These are phyloP conservation scores for Aphelinus atriplicis DNA, from an alignment of 1,140 invertebrate species.

Conservation along the genomic window DNA sequence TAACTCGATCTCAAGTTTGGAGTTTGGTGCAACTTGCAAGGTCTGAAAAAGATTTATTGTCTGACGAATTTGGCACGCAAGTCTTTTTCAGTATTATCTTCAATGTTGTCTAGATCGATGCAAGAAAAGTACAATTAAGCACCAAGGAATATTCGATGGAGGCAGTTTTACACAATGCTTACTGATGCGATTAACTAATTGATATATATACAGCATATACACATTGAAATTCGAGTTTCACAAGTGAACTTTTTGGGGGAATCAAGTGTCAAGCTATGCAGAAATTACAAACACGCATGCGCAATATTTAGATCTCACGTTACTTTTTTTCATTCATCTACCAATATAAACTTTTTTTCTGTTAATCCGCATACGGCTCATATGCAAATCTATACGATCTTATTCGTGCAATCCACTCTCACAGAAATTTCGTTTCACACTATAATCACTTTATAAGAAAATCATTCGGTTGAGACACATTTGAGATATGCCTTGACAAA, in stretches of 20 bases:
- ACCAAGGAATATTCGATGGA: conserved; percentile 45
- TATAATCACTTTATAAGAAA: not conserved
- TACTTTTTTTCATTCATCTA: not conserved
- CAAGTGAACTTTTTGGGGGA: conserved; percentile 18
- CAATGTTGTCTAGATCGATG: not conserved
- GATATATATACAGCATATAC: conserved; percentile 40
- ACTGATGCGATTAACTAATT: conserved; percentile 32
- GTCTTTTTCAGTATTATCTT: conserved; percentile 17
- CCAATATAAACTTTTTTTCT: conserved; percentile 18
- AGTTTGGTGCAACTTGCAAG: not conserved
- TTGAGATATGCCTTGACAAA: conserved; percentile 22
- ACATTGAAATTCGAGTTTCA: conserved; percentile 27
- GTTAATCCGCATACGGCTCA: conserved; percentile 4
- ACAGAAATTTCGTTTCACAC: not conserved
- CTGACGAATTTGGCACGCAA: conserved; percentile 54
- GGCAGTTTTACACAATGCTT: conserved; percentile 45
- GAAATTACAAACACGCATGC: conserved; percentile 21
- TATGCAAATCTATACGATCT: not conserved
- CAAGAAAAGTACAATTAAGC: conserved; percentile 33
- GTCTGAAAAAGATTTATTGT: conserved; percentile 49
- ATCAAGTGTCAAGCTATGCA: conserved; percentile 11
- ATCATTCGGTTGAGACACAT: not conserved
- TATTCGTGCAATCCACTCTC: not conserved
- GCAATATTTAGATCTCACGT: conserved; percentile 16
- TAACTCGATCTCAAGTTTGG: not conserved